Evolutionary conservation across 2,888 invertebrate species (phyloP).

Genomic region (Patella caerulea): DNA sequence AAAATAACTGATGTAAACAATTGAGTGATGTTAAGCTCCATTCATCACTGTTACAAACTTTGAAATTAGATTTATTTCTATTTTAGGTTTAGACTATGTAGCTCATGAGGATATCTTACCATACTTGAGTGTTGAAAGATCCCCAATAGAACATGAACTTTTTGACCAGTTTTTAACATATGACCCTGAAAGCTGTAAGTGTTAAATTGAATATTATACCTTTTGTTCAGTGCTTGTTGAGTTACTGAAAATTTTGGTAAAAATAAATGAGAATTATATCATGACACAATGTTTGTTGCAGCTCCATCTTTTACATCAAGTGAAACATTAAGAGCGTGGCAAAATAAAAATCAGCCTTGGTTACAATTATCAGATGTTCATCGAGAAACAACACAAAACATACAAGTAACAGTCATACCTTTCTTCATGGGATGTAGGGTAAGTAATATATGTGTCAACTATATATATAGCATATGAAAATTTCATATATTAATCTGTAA

Average conservation of each 20-base stretch:
- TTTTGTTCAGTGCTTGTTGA: no score
- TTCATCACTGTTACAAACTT: no score
- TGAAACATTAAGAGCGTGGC: conserved; percentile 94
- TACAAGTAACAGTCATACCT: conserved; percentile 97
- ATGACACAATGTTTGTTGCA: conserved; percentile 41
- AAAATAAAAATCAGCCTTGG: conserved; percentile 98
- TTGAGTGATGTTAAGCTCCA: no score
- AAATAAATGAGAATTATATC: no score
- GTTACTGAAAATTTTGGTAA: no score
- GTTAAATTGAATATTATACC: no score
- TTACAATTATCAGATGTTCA: conserved; percentile 96
- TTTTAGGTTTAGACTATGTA: conserved; percentile 91
- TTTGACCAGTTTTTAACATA: conserved; percentile 94
- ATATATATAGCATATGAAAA: no score
- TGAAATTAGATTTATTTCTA: no score
- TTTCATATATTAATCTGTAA: no score
- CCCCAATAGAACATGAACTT: conserved; percentile 92
- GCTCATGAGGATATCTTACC: conserved; percentile 98
- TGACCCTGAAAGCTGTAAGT: conserved; percentile 81
- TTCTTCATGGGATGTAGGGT: conserved; percentile 91
- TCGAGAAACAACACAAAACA: conserved; percentile 95
- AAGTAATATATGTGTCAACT: conserved; percentile 75
- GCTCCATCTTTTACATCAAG: conserved; percentile 82
- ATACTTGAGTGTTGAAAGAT: conserved; percentile 87
- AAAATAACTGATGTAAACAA: no score